These are phyloP conservation scores for Pleuronectes platessa DNA, from an alignment of 2,113 vertebrate species.

Conservation along the genomic window DNA sequence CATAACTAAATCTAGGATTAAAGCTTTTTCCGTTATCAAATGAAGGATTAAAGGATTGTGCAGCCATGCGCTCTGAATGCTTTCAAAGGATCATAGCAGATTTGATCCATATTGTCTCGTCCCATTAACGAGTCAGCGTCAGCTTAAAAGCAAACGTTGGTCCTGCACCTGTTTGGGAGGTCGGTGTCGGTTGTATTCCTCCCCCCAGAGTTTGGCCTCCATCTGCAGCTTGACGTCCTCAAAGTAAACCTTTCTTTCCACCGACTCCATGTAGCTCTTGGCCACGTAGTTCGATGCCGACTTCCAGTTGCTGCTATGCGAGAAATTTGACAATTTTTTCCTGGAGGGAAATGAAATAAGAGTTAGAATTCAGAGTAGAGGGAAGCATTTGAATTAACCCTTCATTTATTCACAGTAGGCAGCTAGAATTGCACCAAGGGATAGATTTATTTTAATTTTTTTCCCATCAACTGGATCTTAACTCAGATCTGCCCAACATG, in stretches of 20 bases:
- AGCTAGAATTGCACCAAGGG: background rate
- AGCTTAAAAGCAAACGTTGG: background rate
- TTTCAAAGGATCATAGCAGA: too few relatives aligned
- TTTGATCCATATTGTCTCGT: background rate
- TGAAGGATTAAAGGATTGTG: too few relatives aligned
- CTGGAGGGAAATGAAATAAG: conserved; percentile 71
- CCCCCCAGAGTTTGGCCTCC: conserved; percentile 98
- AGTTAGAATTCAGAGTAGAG: background rate
- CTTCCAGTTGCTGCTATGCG: conserved; percentile 95
- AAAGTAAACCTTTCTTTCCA: conserved; percentile 92
- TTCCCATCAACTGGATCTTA: background rate
- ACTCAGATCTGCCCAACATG: background rate
- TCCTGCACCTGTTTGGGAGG: conserved; percentile 94
- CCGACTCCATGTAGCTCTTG: conserved; percentile 91
- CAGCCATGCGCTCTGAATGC: too few relatives aligned
- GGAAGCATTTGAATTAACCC: background rate
- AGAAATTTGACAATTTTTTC: conserved; percentile 97
- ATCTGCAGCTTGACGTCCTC: conserved; percentile 96
- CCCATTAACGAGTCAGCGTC: too few relatives aligned
- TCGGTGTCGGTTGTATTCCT: conserved; percentile 95
- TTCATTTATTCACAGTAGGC: background rate
- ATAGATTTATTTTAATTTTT: too few relatives aligned
- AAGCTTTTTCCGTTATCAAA: too few relatives aligned
- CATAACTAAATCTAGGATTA: too few relatives aligned
- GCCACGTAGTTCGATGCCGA: conserved; percentile 94